Evolutionary conservation across 2,888 invertebrate genomes (phyloP).

Genomic region (Cecidostiba fungosa): DNA sequence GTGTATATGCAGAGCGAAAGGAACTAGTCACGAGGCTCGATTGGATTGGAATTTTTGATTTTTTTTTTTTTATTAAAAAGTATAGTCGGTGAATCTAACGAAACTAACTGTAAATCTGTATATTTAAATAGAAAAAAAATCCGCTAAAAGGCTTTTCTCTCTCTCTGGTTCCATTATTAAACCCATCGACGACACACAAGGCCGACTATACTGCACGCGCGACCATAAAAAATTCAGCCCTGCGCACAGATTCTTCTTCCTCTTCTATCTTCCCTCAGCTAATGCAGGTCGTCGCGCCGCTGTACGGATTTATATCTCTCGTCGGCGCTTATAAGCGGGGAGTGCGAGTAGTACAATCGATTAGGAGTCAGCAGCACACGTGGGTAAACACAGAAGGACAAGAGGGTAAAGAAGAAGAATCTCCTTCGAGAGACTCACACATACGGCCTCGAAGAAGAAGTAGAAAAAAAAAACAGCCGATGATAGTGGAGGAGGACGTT

Average conservation of each 20-base stretch:
- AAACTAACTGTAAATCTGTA: no score
- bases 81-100: no score
- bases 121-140: no score
- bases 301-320: not conserved
- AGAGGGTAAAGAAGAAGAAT: constrained; percentile 17
- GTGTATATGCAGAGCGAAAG: no score
- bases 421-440: not conserved
- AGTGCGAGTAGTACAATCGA: not conserved
- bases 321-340: not conserved
- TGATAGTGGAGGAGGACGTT: not conserved
- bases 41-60: no score
- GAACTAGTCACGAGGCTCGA: no score
- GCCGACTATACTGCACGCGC: not conserved
- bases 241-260: not conserved
- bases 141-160: not conserved
- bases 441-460: not conserved
- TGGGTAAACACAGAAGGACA: not conserved
- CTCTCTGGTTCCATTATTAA: not conserved
- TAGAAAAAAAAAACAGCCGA: not conserved
- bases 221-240: not conserved
- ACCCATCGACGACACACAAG: not conserved
- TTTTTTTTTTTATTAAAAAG: no score
- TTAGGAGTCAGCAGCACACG: not conserved
- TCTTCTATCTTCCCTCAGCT: not conserved
- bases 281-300: not conserved